Conservation (phyloP, 2,797 vertebrate species). For the Ctenopoma kingsleyae region DNA sequence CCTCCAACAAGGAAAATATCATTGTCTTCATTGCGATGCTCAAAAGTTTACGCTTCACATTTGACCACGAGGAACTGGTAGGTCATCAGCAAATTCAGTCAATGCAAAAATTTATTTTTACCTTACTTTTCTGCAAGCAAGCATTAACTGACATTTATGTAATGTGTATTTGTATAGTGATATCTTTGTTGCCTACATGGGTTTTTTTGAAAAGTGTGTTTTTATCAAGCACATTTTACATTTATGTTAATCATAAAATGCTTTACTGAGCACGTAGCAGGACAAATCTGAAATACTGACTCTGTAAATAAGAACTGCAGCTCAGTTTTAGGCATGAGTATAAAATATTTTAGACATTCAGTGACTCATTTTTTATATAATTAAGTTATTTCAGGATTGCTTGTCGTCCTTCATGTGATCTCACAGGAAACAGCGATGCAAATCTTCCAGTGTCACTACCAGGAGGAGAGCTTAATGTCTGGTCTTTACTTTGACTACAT, state of each 20-base stretch:
- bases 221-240: not conserved
- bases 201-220: too few relatives aligned
- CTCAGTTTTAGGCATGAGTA: not conserved
- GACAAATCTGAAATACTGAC: not conserved
- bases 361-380: constrained; percentile 24
- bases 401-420: constrained; percentile 38
- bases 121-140: not conserved
- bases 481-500: constrained; percentile 84
- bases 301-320: not conserved
- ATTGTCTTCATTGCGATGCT: constrained; percentile 85
- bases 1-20: constrained; percentile 85
- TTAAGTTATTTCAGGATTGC: constrained; percentile 26
- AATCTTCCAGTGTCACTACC: constrained; percentile 86
- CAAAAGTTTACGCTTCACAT: constrained; percentile 83
- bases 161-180: not conserved
- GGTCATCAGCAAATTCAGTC: constrained; percentile 9
- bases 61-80: constrained; percentile 84
- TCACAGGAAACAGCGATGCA: constrained; percentile 84
- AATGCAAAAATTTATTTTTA: too few relatives aligned
- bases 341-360: not conserved
- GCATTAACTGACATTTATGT: not conserved
- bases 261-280: not conserved
- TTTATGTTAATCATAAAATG: not conserved
- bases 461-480: constrained; percentile 71
- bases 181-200: not conserved